phyloP scores from a whole-genome alignment of 2,888 invertebrate genomes.

The Eucera pruinosa region DNA sequence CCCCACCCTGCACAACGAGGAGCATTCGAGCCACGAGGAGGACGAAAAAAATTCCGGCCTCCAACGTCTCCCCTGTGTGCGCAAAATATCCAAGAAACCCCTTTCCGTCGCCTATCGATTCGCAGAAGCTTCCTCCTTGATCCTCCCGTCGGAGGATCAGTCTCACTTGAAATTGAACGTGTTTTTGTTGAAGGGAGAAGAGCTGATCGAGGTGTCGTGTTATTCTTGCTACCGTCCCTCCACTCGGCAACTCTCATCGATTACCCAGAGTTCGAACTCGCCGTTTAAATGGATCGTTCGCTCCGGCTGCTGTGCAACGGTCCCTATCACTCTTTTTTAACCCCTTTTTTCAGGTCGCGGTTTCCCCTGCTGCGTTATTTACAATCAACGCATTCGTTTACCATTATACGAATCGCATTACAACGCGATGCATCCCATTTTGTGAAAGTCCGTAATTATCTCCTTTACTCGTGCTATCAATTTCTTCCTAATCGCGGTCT shows the following conservation, averaged over 20 bases:
- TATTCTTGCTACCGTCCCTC: slow-evolving; percentile 44
- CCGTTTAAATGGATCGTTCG: slow-evolving; percentile 31
- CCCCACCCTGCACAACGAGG: slow-evolving; percentile 51
- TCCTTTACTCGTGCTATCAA: too few species aligned
- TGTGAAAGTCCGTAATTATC: too few species aligned
- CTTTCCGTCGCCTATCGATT: slow-evolving; percentile 46
- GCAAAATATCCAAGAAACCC: slow-evolving; percentile 46
- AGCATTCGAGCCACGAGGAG: slow-evolving; percentile 28
- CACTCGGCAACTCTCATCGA: slow-evolving; percentile 40
- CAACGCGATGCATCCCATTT: too few species aligned
- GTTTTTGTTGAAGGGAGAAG: neutral
- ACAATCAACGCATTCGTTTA: too few species aligned
- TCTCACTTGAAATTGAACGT: slow-evolving; percentile 39
- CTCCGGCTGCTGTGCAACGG: slow-evolving; percentile 16
- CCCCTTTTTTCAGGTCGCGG: neutral
- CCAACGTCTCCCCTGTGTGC: slow-evolving; percentile 10
- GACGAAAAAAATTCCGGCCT: slow-evolving; percentile 34
- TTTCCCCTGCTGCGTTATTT: neutral
- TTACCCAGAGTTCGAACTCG: slow-evolving; percentile 44
- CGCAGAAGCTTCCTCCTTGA: slow-evolving; percentile 37
- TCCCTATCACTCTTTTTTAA: neutral
- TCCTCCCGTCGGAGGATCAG: slow-evolving; percentile 27
- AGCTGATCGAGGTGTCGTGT: slow-evolving; percentile 45
- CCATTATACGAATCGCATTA: too few species aligned
- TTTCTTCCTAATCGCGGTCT: too few species aligned